phyloP scores from a whole-genome alignment of 2,888 invertebrate genomes.

The Lithosia quadra region DNA sequence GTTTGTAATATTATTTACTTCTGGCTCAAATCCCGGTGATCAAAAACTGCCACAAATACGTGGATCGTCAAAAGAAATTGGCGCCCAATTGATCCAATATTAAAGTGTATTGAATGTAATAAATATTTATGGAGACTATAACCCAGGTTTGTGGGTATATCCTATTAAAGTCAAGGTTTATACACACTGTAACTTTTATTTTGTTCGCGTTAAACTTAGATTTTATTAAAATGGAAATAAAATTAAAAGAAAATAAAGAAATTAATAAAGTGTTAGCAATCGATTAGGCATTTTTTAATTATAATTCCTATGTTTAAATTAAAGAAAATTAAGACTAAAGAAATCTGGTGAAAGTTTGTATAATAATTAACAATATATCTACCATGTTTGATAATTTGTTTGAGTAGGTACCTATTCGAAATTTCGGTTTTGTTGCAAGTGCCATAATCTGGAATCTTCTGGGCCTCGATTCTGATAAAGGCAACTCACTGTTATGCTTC shows the following conservation, averaged over 20 bases:
- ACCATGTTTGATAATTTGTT: too few relatives aligned
- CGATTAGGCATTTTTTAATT: too few relatives aligned
- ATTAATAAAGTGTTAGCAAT: too few relatives aligned
- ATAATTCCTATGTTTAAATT: too few relatives aligned
- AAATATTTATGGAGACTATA: constrained; percentile 20
- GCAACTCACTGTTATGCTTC: too few relatives aligned
- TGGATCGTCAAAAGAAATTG: constrained; percentile 14
- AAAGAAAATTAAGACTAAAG: too few relatives aligned
- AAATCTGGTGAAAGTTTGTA: too few relatives aligned
- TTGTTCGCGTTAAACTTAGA: not conserved
- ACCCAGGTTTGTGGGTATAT: not conserved
- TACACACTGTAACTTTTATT: not conserved
- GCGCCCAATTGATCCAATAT: constrained; percentile 22
- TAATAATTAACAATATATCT: too few relatives aligned
- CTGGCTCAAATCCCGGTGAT: not conserved
- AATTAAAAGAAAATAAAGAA: not conserved
- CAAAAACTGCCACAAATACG: constrained; percentile 9
- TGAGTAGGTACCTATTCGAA: too few relatives aligned
- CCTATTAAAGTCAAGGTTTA: not conserved
- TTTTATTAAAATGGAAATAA: not conserved
- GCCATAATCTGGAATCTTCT: too few relatives aligned
- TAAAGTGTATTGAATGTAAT: constrained; percentile 11
- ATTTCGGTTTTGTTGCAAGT: too few relatives aligned
- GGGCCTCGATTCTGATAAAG: too few relatives aligned
- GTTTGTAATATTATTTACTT: not conserved